phyloP scores from a whole-genome alignment of 1,140 invertebrate genomes.

The Papilio helenus region DNA sequence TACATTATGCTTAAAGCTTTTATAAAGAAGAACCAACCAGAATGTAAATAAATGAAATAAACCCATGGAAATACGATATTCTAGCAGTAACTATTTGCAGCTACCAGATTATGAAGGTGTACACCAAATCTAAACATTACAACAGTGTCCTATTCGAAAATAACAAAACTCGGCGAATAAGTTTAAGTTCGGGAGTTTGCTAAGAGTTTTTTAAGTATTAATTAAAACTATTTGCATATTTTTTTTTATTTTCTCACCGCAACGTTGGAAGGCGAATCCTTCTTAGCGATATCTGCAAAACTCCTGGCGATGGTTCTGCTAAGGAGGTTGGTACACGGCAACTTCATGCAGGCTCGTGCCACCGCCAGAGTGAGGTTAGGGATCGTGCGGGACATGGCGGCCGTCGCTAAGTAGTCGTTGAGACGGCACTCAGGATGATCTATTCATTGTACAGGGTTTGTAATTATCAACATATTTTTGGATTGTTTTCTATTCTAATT shows the following conservation, averaged over 20 bases:
- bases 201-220: not conserved
- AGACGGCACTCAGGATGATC: not conserved
- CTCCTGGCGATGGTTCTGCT: conserved; percentile 40
- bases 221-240: not conserved
- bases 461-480: conserved; percentile 15
- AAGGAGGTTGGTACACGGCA: conserved; percentile 7
- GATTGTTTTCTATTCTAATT: not conserved
- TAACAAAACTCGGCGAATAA: not conserved
- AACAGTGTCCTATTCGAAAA: too few relatives aligned
- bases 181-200: not conserved
- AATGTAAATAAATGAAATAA: too few relatives aligned
- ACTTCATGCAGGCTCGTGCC: conserved; percentile 42
- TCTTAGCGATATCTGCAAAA: conserved; percentile 61
- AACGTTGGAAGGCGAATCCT: conserved; percentile 51
- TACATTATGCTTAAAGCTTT: not conserved
- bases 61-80: too few relatives aligned
- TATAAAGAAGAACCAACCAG: too few relatives aligned
- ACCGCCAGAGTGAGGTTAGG: conserved; percentile 44
- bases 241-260: conserved; percentile 43
- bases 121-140: too few relatives aligned
- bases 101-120: too few relatives aligned
- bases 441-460: conserved; percentile 27
- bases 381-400: conserved; percentile 55
- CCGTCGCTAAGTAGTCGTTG: conserved; percentile 31
- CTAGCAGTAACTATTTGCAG: too few relatives aligned